Evolutionary conservation across 1,140 invertebrate genomes (phyloP).

Genomic region (Scaptodrosophila lebanonensis): DNA sequence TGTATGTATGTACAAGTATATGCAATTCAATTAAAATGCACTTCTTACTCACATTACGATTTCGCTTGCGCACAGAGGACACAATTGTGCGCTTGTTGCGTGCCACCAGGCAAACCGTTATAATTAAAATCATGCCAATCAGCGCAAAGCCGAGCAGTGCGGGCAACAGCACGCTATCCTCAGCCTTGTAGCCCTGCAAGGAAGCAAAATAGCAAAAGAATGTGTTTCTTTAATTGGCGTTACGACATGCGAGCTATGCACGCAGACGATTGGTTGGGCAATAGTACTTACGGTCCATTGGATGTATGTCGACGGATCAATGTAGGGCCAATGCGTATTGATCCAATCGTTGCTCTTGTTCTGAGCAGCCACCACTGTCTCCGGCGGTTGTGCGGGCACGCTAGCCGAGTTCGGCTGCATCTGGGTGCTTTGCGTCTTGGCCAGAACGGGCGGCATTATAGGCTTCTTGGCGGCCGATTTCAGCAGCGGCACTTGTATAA

Average conservation of each 20-base stretch:
- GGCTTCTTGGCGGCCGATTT: conserved; percentile 72
- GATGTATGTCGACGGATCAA: conserved; percentile 81
- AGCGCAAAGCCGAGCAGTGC: conserved; percentile 70
- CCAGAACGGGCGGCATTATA: conserved; percentile 71
- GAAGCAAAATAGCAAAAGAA: background rate
- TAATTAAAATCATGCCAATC: conserved; percentile 74
- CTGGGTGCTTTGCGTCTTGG: conserved; percentile 51
- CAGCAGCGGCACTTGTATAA: conserved; percentile 69
- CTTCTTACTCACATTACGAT: conserved; percentile 73
- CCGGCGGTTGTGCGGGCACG: background rate
- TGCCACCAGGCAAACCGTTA: conserved; percentile 72
- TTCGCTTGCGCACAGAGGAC: conserved; percentile 71
- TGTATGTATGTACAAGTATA: conserved; percentile 28
- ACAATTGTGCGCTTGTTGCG: conserved; percentile 76
- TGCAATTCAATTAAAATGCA: conserved; percentile 40
- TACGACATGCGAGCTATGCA: background rate
- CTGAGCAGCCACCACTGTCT: conserved; percentile 8
- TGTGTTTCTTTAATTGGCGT: too few relatives aligned
- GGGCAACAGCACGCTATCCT: conserved; percentile 74
- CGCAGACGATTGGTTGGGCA: background rate
- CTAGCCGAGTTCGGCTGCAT: conserved; percentile 14
- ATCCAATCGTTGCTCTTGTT: conserved; percentile 66
- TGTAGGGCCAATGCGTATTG: conserved; percentile 79
- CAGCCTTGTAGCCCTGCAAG: conserved; percentile 68
- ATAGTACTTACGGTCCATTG: conserved; percentile 81